Conservation (phyloP, 30 jellyfish, hydroid and myxozoan species). For the Hydra vulgaris region DNA sequence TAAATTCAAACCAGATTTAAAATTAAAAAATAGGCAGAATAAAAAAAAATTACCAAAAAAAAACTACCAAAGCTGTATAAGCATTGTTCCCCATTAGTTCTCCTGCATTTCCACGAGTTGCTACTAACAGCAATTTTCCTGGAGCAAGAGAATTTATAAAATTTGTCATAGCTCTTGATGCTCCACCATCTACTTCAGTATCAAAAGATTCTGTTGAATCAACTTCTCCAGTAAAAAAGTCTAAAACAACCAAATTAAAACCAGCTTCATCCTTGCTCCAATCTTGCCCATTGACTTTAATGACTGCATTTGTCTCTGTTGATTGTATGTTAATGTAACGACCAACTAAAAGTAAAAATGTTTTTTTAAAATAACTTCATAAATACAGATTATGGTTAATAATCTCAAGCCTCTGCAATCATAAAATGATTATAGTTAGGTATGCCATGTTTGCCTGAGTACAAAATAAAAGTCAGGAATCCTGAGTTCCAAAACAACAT, state of each 20-base stretch:
- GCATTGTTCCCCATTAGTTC: constrained; percentile 47
- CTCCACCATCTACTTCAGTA: constrained; percentile 72
- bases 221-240: constrained; percentile 65
- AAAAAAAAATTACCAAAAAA: no score
- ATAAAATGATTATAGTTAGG: no score
- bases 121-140: constrained; percentile 55
- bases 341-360: neutral
- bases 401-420: no score
- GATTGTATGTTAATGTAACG: constrained; percentile 21
- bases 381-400: no score
- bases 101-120: constrained; percentile 73
- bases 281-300: constrained; percentile 73
- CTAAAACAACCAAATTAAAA: constrained; percentile 69
- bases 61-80: constrained; percentile 57
- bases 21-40: constrained; percentile 3
- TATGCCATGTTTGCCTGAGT: no score
- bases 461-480: no score
- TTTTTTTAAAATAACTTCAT: no score
- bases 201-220: constrained; percentile 64
- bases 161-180: constrained; percentile 79
- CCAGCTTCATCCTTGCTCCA: constrained; percentile 76
- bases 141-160: constrained; percentile 55
- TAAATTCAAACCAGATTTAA: neutral
- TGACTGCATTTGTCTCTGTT: constrained; percentile 56
- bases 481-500: no score